These are phyloP conservation scores for Candidula unifasciata DNA, from an alignment of 2,888 invertebrate genomes.

Conservation along the genomic window DNA sequence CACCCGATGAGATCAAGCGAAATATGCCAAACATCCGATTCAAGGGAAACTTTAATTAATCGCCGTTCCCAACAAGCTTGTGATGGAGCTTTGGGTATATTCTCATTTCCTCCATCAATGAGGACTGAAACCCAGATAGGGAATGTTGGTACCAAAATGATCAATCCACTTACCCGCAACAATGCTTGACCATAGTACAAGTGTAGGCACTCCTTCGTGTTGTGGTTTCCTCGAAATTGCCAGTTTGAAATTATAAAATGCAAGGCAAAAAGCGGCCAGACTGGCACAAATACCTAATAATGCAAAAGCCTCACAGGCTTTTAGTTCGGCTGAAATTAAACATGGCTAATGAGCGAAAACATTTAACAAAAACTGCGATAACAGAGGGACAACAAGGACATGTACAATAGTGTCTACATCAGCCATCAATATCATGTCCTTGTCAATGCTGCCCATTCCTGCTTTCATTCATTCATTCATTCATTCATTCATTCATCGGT, in stretches of 20 bases:
- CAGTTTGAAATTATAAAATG: neutral
- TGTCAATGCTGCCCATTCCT: no score
- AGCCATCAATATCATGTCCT: neutral
- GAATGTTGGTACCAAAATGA: no score
- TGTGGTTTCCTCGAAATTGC: neutral
- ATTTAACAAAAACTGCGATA: neutral
- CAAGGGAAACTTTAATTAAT: no score
- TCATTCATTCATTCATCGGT: no score
- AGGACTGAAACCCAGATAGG: no score
- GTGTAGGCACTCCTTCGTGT: neutral
- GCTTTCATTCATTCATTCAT: no score
- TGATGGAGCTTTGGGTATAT: no score
- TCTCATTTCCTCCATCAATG: no score
- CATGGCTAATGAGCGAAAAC: neutral
- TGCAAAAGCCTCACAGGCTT: neutral
- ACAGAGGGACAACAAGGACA: neutral
- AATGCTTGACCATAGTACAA: neutral
- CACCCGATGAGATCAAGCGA: no score
- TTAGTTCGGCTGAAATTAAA: neutral
- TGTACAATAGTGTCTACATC: neutral
- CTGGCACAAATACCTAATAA: neutral
- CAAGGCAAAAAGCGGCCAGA: neutral
- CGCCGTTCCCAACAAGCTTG: no score
- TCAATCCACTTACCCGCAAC: neutral
- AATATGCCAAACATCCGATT: no score